Evolutionary conservation across 1,140 invertebrate genomes (phyloP).

Genomic region (Meloidogyne exigua): DNA sequence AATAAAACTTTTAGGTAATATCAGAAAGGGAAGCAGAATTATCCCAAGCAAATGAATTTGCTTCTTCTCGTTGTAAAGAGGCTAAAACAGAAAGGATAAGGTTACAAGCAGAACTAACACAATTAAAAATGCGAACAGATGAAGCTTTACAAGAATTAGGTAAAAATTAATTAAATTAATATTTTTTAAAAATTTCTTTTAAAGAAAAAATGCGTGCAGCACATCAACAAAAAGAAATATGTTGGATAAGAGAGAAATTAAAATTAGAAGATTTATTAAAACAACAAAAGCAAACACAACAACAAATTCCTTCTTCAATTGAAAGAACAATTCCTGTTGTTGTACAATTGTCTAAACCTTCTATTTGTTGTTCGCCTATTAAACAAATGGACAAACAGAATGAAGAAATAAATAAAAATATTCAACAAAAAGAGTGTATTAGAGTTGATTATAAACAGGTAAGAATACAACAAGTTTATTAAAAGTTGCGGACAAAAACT

Average conservation of each 20-base stretch:
- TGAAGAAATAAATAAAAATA: neutral
- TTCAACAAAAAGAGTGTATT: neutral
- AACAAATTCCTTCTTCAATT: neutral
- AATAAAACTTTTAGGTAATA: neutral
- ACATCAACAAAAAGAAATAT: constrained; percentile 41
- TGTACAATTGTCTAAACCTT: neutral
- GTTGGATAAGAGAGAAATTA: constrained; percentile 26
- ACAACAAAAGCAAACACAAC: neutral
- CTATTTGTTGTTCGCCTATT: neutral
- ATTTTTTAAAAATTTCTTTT: constrained; percentile 26
- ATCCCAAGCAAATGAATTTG: constrained; percentile 34
- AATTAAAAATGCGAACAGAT: constrained; percentile 58
- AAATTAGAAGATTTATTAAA: constrained; percentile 18
- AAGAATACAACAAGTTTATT: neutral
- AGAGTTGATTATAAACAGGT: neutral
- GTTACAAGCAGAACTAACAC: constrained; percentile 51
- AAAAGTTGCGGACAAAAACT: neutral
- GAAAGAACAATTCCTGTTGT: neutral
- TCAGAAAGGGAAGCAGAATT: constrained; percentile 18
- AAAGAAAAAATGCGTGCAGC: constrained; percentile 28
- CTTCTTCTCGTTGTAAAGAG: constrained; percentile 55
- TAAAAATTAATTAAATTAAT: neutral
- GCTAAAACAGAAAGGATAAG: constrained; percentile 54
- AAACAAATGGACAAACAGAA: neutral
- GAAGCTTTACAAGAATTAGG: constrained; percentile 44